Evolutionary conservation across 2,888 invertebrate genomes (phyloP).

Genomic region (Trachelus stipa): DNA sequence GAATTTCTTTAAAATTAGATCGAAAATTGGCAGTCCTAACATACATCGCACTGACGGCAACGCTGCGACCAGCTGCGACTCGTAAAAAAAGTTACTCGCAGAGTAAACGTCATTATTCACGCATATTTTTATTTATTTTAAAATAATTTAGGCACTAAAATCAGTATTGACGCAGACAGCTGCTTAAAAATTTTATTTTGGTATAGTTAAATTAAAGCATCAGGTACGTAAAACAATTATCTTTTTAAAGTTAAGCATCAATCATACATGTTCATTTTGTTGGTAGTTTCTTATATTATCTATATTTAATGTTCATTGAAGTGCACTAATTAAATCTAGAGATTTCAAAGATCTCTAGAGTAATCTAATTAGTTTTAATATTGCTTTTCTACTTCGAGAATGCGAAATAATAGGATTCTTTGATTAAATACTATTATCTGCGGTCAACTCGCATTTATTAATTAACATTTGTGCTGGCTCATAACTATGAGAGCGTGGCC

Average conservation of each 20-base stretch:
- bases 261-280: background rate
- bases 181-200: background rate
- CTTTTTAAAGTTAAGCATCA: background rate
- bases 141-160: constrained; percentile 7
- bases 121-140: constrained; percentile 7
- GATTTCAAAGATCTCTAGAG: background rate
- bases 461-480: background rate
- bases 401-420: background rate
- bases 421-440: background rate
- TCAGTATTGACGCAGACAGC: background rate
- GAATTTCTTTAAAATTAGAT: background rate
- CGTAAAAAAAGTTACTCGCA: background rate
- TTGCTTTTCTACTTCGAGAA: background rate
- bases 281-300: background rate
- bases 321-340: background rate
- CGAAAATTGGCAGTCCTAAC: background rate
- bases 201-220: background rate
- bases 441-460: background rate
- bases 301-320: background rate
- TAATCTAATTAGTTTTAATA: background rate
- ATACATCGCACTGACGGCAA: background rate
- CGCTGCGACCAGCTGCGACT: background rate
- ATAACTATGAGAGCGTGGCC: background rate
- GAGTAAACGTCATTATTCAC: constrained; percentile 3
- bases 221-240: background rate